A percentile compares a stretch with the other conserved stretches of the same genome.
These are phyloP conservation scores for Mellivora capensis DNA, from an alignment of 2,113 vertebrate genomes.

Conservation along the genomic window DNA sequence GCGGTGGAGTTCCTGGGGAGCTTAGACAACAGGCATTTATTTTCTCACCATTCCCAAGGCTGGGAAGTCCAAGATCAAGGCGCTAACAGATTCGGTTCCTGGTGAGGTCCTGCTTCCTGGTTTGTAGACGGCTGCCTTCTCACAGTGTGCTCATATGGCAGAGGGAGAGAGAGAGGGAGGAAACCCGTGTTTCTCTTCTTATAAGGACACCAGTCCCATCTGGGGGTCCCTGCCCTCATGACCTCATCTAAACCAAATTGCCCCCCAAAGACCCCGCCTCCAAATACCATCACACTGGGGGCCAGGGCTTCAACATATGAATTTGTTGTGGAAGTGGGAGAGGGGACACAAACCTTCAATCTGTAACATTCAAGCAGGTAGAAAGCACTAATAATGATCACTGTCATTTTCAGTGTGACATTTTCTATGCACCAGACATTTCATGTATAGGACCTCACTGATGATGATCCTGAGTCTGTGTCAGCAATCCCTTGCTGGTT, in stretches of 20 bases:
- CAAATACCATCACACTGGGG: background rate
- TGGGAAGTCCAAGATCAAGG: background rate
- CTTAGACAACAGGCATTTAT: background rate
- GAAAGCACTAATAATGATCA: background rate
- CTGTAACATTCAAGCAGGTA: background rate
- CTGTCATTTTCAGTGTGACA: background rate
- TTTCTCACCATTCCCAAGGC: background rate
- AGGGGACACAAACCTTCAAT: background rate
- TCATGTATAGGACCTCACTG: background rate
- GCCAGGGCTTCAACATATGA: background rate
- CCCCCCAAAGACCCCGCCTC: background rate
- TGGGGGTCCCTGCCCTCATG: background rate
- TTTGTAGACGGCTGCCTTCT: background rate
- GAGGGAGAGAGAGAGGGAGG: background rate
- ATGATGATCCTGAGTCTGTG: background rate
- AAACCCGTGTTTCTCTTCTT: background rate
- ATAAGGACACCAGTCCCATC: background rate
- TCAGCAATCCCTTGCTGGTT: no score
- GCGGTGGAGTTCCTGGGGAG: fast-evolving
- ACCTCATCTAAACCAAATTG: background rate
- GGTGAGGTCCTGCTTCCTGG: background rate
- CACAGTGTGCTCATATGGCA: background rate
- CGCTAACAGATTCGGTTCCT: background rate
- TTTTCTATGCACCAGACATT: background rate
- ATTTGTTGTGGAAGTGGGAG: background rate